Percentiles rank a stretch among this genome's conserved stretches.
phyloP scores from a whole-genome alignment of 2,113 vertebrate species.

The Eretmochelys imbricata region DNA sequence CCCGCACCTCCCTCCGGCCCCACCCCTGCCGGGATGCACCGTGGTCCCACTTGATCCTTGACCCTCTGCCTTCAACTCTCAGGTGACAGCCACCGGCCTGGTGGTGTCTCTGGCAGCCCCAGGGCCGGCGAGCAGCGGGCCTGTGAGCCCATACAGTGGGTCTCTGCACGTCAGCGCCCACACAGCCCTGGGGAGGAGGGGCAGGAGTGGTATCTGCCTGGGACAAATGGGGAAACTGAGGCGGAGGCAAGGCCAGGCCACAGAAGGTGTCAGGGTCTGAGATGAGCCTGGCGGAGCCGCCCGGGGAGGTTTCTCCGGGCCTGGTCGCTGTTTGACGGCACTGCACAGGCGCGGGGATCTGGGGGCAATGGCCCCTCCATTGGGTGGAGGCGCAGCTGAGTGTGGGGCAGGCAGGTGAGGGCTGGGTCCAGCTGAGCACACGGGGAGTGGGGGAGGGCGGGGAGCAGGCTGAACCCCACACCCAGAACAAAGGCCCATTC shows the following conservation, averaged over 20 bases:
- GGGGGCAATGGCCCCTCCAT: neutral
- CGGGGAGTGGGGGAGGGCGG: neutral
- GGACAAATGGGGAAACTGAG: neutral
- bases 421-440: neutral
- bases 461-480: neutral
- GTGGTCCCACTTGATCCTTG: rapidly evolving
- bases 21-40: rapidly evolving
- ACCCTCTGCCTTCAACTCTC: rapidly evolving
- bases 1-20: neutral
- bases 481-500: neutral
- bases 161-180: neutral
- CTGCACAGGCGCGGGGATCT: neutral
- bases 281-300: neutral
- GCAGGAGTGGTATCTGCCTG: neutral
- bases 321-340: neutral
- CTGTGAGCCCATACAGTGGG: too few species aligned
- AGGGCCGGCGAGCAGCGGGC: too few species aligned
- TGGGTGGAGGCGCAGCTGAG: neutral
- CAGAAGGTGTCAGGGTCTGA: neutral
- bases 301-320: too few species aligned
- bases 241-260: neutral
- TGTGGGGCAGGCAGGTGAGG: neutral
- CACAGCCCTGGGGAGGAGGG: too few species aligned
- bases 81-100: rapidly evolving
- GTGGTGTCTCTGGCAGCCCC: neutral